phyloP scores from a whole-genome alignment of 2,797 vertebrate genomes.

The Enteromius treurensis region DNA sequence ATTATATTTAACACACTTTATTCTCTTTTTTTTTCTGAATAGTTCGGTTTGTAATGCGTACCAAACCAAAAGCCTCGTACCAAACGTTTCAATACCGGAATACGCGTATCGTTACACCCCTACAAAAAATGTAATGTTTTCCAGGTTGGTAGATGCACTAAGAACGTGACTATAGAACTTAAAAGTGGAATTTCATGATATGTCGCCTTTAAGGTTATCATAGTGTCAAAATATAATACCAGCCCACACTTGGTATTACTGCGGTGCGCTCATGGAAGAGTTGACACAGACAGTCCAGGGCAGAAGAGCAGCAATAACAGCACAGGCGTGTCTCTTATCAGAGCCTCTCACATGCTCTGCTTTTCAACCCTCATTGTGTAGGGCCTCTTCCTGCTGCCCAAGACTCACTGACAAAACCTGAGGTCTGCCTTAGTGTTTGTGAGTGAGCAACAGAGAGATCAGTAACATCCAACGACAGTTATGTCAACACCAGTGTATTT shows the following conservation, averaged over 20 bases:
- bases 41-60: too few relatives aligned
- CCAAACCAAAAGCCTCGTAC: too few relatives aligned
- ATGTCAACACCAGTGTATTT: not conserved
- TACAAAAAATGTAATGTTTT: too few relatives aligned
- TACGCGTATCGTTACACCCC: too few relatives aligned
- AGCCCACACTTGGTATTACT: not conserved
- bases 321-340: conserved; percentile 58
- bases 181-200: not conserved
- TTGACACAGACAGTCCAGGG: not conserved
- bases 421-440: conserved; percentile 26
- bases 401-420: conserved; percentile 51
- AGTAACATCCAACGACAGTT: not conserved
- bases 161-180: not conserved
- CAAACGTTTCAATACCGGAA: too few relatives aligned
- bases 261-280: not conserved
- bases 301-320: conserved; percentile 30
- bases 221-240: not conserved
- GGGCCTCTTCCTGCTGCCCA: conserved; percentile 56
- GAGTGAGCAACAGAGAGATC: conserved; percentile 19
- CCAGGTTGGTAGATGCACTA: too few relatives aligned
- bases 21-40: too few relatives aligned
- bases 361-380: conserved; percentile 64
- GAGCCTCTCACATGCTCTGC: conserved; percentile 58
- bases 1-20: too few relatives aligned
- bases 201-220: not conserved